A percentile compares a stretch with the other conserved stretches of the same genome.
Evolutionary conservation across 2,888 invertebrate genomes (phyloP).

Genomic region (Perithous albicinctus): DNA sequence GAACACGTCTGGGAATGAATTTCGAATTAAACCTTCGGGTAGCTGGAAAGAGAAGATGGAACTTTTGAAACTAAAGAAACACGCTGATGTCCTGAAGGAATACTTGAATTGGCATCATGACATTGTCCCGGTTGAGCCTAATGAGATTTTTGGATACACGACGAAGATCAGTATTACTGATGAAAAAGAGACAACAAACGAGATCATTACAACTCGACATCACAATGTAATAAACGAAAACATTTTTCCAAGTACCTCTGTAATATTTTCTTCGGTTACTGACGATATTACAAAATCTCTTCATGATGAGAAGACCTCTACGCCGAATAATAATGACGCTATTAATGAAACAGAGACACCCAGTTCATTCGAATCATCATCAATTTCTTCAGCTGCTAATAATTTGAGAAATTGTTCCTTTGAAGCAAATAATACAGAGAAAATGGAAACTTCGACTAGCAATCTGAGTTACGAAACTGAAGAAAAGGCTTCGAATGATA

Average conservation of each 20-base stretch:
- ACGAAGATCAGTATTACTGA: conserved; percentile 45
- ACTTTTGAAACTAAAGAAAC: conserved; percentile 70
- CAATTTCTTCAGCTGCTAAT: not conserved
- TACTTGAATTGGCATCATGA: conserved; percentile 69
- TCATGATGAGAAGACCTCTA: not conserved
- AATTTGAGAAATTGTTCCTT: not conserved
- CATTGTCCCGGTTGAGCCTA: conserved; percentile 46
- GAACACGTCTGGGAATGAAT: conserved; percentile 12
- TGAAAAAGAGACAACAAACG: not conserved
- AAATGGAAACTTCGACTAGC: not conserved
- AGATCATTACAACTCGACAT: not conserved
- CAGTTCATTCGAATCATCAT: not conserved
- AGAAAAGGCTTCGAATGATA: not conserved
- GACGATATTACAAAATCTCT: not conserved
- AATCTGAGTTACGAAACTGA: conserved; percentile 1
- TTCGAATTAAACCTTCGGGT: conserved; percentile 47
- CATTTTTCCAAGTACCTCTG: not conserved
- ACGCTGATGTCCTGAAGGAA: conserved; percentile 69
- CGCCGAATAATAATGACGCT: not conserved
- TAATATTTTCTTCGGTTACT: conserved; percentile 7
- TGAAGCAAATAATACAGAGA: not conserved
- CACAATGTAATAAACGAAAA: not conserved
- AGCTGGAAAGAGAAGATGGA: conserved; percentile 70
- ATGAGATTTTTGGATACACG: conserved; percentile 46
- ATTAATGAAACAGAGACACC: not conserved